Evolutionary conservation across 2,888 invertebrate species (phyloP), one percentile per base, ranked within the genome.

Genomic region (Oeneis ivallda): DNA sequence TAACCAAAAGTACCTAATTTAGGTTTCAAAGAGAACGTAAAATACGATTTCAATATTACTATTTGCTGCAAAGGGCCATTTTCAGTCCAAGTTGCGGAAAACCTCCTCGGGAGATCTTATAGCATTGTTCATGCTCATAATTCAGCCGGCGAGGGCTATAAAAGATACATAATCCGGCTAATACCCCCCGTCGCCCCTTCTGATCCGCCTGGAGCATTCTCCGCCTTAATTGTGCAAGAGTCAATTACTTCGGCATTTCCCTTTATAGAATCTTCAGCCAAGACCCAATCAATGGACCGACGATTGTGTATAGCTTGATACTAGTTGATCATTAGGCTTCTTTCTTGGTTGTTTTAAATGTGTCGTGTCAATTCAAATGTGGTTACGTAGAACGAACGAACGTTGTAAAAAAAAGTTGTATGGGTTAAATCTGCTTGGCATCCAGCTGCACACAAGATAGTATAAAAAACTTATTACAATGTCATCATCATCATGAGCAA

Each of bases 241-340:
- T 67, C 69, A 63, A 69, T 67, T 65, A 65, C 69, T 65, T 63
- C 65, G 67, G 56, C 59, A 65, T 67, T 67, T 63, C 57, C 62
- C 63, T 67, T 69, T 69, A 47, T 56, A 56, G 56, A 39, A 41
- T 41, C 19, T 39, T 47, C 49, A 19, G 37, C 19, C 13, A 39
- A 49, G 49, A 50, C 11, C 45, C 34, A 58, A 34, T 26, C 56
- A 13, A 43, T 13, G n/a, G 26, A 58, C 47, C 4, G 34, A 9
- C 34, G n/a, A 58, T 58, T 58, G 53, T 53, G 15, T 53, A 37
- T 37, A n/a, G n/a, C 15, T 54, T 54, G 5, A 37, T 54, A 39
- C n/a, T n/a, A n/a, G n/a, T n/a, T n/a, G 50, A 13, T 52, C 50
- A 13, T 32, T 32, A 32, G n/a, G n/a, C 32, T 53, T 37, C 13